A percentile compares a stretch with the other conserved stretches of the same genome.
These are phyloP conservation scores for Boloria selene DNA, from an alignment of 2,888 invertebrate genomes.

Conservation along the genomic window DNA sequence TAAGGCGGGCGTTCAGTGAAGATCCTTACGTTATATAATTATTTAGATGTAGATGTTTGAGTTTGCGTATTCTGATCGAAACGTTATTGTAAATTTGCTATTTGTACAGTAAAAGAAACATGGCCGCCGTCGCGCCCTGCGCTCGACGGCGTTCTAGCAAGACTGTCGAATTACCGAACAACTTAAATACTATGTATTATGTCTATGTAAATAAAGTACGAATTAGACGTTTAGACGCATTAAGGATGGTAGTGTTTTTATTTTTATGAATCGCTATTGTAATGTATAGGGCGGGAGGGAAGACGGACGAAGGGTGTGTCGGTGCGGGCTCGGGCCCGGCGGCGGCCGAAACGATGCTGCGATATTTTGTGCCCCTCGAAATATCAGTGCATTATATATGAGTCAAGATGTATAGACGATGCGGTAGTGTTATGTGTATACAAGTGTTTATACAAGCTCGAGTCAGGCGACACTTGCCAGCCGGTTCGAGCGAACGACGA, in stretches of 20 bases:
- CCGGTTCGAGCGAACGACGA: constrained; percentile 81
- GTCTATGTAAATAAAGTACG: constrained; percentile 78
- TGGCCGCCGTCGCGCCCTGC: constrained; percentile 58
- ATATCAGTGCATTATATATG: constrained; percentile 77
- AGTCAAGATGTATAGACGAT: constrained; percentile 75
- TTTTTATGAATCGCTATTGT: constrained; percentile 63
- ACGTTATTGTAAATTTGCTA: constrained; percentile 77
- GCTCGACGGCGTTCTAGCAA: constrained; percentile 54
- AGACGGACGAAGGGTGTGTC: constrained; percentile 36
- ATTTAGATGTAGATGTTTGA: constrained; percentile 76
- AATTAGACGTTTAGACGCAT: constrained; percentile 73
- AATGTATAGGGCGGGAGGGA: constrained; percentile 55
- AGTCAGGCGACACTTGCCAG: constrained; percentile 70
- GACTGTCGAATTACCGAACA: constrained; percentile 73
- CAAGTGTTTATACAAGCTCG: constrained; percentile 77
- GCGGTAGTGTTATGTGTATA: constrained; percentile 78
- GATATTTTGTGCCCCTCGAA: constrained; percentile 80
- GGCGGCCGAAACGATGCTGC: constrained; percentile 73
- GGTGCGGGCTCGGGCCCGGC: constrained; percentile 50
- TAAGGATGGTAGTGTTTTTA: constrained; percentile 74
- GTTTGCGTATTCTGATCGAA: constrained; percentile 78
- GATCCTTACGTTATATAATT: constrained; percentile 68
- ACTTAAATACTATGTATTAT: constrained; percentile 73
- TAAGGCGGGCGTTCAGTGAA: constrained; percentile 76
- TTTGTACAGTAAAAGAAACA: constrained; percentile 64